Conservation (phyloP, 2,797 vertebrate genomes). For the Cryptoblepharus egeriae region DNA sequence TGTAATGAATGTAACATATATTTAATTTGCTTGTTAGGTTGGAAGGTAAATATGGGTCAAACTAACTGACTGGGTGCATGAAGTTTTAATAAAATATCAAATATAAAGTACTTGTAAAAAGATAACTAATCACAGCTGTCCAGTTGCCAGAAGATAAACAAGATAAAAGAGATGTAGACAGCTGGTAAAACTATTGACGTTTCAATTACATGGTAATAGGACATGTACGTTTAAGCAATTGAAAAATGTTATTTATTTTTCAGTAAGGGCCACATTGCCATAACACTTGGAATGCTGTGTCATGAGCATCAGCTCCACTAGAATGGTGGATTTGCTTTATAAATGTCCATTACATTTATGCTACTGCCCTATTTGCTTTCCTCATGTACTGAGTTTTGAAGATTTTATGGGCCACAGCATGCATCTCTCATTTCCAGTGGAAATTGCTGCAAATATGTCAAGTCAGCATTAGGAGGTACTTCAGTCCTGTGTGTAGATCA, state of each 20-base stretch:
- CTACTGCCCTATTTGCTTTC: conserved; percentile 26
- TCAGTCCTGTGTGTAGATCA: conserved; percentile 12
- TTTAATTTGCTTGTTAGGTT: too few species aligned
- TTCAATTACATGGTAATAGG: neutral
- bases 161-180: neutral
- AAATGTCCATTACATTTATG: conserved; percentile 12
- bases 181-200: neutral
- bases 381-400: conserved; percentile 28
- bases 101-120: neutral
- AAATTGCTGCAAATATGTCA: conserved; percentile 36
- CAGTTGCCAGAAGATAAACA: neutral
- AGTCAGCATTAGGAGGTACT: neutral
- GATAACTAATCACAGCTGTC: neutral
- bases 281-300: conserved; percentile 11
- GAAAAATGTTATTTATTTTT: conserved; percentile 9
- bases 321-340: conserved; percentile 17
- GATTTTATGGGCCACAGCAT: conserved; percentile 33
- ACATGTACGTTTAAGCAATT: neutral
- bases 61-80: neutral
- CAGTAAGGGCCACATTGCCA: conserved; percentile 18
- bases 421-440: conserved; percentile 20
- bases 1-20: too few species aligned
- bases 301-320: conserved; percentile 14
- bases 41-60: neutral
- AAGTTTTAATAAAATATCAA: neutral